These are phyloP conservation scores for Catostomus latipinnis DNA, from an alignment of 2,797 vertebrate genomes.

Conservation along the genomic window DNA sequence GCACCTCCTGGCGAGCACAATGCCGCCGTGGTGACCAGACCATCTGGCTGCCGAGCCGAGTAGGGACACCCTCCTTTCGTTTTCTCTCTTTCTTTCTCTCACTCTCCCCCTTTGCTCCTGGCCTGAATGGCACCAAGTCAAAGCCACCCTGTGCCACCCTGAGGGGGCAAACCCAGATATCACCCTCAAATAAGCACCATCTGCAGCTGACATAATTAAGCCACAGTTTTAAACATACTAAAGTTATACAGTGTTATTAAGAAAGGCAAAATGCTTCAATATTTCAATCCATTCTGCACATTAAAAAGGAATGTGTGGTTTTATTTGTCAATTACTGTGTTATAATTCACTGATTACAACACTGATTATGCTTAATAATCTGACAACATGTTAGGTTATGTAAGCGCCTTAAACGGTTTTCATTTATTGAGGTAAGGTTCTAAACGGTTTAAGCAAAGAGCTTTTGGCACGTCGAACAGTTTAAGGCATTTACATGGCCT, in stretches of 20 bases:
- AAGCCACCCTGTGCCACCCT: constrained; percentile 18
- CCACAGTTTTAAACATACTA: constrained; percentile 2
- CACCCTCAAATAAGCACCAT: constrained; percentile 2
- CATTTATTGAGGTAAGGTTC: too few species aligned
- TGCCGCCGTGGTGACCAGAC: constrained; percentile 62
- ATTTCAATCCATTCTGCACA: background rate
- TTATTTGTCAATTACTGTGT: background rate
- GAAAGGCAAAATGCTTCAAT: background rate
- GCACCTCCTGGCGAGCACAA: constrained; percentile 70
- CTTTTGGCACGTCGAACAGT: too few species aligned
- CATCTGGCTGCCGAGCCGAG: constrained; percentile 72
- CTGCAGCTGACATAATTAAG: constrained; percentile 2
- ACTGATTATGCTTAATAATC: too few species aligned
- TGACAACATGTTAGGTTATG: too few species aligned
- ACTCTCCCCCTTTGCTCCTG: constrained; percentile 29
- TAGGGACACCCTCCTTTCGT: constrained; percentile 49
- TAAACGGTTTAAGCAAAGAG: too few species aligned
- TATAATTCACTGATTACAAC: too few species aligned
- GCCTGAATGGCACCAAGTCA: constrained; percentile 43
- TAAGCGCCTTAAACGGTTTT: too few species aligned
- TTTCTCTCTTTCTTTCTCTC: background rate
- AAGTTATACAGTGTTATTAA: background rate
- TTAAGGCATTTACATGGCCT: too few species aligned
- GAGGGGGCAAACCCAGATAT: constrained; percentile 34
- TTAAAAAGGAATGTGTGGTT: background rate